Conservation (phyloP, 2,797 vertebrate genomes). For the Cossypha caffra region DNA sequence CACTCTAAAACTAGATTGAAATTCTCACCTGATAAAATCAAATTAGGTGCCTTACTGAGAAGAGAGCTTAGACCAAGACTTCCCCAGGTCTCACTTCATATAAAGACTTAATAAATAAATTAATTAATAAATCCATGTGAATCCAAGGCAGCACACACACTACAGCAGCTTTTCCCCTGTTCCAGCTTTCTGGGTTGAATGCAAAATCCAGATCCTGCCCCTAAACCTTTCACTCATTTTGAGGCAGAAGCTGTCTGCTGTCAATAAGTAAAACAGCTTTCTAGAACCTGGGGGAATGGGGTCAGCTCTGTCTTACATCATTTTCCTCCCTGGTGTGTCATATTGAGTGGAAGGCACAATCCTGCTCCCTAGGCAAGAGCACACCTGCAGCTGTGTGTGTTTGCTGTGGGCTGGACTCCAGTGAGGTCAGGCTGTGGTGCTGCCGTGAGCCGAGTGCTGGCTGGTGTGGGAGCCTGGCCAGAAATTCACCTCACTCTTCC, state of each 20-base stretch:
- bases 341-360: background rate
- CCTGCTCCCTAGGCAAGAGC: background rate
- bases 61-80: background rate
- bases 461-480: background rate
- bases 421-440: background rate
- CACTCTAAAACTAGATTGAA: background rate
- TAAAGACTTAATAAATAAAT: background rate
- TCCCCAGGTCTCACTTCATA: background rate
- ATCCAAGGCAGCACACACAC: background rate
- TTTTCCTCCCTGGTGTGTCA: background rate
- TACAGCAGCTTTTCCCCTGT: background rate
- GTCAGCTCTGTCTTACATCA: background rate
- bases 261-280: background rate
- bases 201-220: background rate
- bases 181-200: background rate
- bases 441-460: fast-evolving
- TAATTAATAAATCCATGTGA: background rate
- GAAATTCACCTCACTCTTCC: background rate
- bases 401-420: background rate
- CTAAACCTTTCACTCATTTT: background rate
- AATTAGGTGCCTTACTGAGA: background rate
- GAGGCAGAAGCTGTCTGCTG: background rate
- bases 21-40: background rate
- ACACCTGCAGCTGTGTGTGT: background rate
- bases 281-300: background rate